Percentiles rank a stretch among this genome's conserved stretches.
phyloP scores from a whole-genome alignment of 2,113 vertebrate genomes.

The Cyanoderma ruficeps region DNA sequence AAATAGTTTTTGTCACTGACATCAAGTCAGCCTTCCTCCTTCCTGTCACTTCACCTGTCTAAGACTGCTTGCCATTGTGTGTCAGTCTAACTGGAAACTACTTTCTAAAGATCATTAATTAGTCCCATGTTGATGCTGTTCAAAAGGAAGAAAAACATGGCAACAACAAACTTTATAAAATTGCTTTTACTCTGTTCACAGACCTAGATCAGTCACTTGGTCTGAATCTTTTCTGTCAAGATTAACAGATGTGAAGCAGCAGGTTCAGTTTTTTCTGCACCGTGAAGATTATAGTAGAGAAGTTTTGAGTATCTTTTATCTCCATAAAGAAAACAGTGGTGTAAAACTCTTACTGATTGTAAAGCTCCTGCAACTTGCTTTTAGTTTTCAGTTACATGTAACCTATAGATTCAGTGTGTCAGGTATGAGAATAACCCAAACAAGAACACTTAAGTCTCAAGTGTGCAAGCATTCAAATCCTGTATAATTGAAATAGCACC shows the following conservation, averaged over 20 bases:
- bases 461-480: not conserved
- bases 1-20: constrained; percentile 70
- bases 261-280: not conserved
- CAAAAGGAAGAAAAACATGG: constrained; percentile 50
- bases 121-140: constrained; percentile 63
- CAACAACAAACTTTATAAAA: constrained; percentile 38
- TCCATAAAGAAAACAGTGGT: not conserved
- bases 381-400: not conserved
- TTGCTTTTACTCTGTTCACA: not conserved
- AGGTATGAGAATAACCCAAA: not conserved
- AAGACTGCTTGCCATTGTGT: constrained; percentile 59
- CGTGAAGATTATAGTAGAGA: not conserved
- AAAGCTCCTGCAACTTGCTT: not conserved
- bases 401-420: not conserved
- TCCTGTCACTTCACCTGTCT: constrained; percentile 69
- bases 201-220: not conserved
- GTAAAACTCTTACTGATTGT: not conserved
- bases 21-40: constrained; percentile 67
- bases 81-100: constrained; percentile 61
- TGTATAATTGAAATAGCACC: not conserved
- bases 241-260: not conserved
- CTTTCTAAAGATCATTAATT: constrained; percentile 61
- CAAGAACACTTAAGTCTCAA: not conserved
- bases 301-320: not conserved
- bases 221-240: not conserved